phyloP scores from a whole-genome alignment of 2,797 vertebrate species.

The Phataginus tricuspis region DNA sequence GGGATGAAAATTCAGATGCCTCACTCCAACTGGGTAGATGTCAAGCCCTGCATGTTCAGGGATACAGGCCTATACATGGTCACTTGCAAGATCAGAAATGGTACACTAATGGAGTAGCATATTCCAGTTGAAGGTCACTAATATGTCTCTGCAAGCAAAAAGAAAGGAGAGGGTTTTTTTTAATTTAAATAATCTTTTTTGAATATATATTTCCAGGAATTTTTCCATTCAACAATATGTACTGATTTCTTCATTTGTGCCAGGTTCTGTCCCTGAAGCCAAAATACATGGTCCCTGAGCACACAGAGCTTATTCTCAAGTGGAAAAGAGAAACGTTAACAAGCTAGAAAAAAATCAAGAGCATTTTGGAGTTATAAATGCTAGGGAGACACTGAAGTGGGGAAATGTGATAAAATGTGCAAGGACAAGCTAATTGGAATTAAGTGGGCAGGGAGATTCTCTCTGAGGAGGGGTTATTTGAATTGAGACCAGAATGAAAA shows the following conservation, averaged over 20 bases:
- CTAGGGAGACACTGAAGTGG: background rate
- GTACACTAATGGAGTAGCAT: background rate
- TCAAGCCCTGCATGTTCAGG: background rate
- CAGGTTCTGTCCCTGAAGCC: background rate
- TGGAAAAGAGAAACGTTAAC: background rate
- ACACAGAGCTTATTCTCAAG: background rate
- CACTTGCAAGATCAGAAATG: background rate
- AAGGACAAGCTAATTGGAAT: background rate
- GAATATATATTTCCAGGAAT: conserved; percentile 29
- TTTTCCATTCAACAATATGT: conserved; percentile 43
- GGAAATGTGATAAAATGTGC: background rate
- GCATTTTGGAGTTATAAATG: background rate
- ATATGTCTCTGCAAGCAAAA: background rate
- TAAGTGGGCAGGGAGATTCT: background rate
- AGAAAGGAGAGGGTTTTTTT: background rate
- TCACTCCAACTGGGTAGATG: background rate
- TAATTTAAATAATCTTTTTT: background rate
- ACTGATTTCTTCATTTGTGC: background rate
- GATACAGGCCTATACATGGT: background rate
- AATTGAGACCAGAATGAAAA: background rate
- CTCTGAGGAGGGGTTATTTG: background rate
- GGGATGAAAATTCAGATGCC: background rate
- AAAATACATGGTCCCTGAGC: background rate
- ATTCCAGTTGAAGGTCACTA: background rate
- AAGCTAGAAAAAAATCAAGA: background rate